Base-by-base conservation (phyloP, 2,888 invertebrate genomes). In the Tubiluchus corallicola region DNA sequence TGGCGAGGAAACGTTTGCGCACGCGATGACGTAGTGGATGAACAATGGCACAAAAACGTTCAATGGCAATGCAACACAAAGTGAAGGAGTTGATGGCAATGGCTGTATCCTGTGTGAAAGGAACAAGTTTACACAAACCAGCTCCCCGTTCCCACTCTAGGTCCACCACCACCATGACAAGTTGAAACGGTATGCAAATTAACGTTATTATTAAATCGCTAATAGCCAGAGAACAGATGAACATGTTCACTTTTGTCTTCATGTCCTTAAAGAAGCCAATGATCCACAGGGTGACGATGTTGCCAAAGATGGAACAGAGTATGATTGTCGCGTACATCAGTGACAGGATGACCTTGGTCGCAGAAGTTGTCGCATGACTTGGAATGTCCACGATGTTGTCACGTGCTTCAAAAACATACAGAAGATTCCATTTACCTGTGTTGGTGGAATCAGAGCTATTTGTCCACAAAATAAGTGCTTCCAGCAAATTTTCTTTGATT, bases 11-110 rank as follows among this genome's bases (percentile, higher is more conserved):
- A n/a, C 9, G n/a, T 9, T n/a, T n/a, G 29, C 29, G 29, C n/a
- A n/a, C 29, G 29, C 29, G 29, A n/a, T n/a, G 9, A n/a, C 29
- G 29, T n/a, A 29, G 29, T n/a, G 29, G 29, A n/a, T 29, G 29
- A 9, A 9, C n/a, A n/a, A 29, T 29, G 9, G n/a, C 29, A n/a
- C n/a, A n/a, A n/a, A 9, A 29, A n/a, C 29, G 29, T n/a, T 29
- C 29, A n/a, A n/a, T n/a, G 9, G 29, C 29, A n/a, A 29, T 29
- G 9, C 29, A 29, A n/a, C 29, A 29, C 29, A 29, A n/a, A 9
- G 29, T 29, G 9, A 29, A n/a, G 9, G 29, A 29, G 9, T 29
- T 9, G 9, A 29, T n/a, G 29, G 29, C 29, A n/a, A 29, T n/a
- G 29, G n/a, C 9, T 9, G 9, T 9, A 9, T 9, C n/a, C 29